Conservation (phyloP, 2,113 vertebrate genomes). For the Anthoscopus minutus region DNA sequence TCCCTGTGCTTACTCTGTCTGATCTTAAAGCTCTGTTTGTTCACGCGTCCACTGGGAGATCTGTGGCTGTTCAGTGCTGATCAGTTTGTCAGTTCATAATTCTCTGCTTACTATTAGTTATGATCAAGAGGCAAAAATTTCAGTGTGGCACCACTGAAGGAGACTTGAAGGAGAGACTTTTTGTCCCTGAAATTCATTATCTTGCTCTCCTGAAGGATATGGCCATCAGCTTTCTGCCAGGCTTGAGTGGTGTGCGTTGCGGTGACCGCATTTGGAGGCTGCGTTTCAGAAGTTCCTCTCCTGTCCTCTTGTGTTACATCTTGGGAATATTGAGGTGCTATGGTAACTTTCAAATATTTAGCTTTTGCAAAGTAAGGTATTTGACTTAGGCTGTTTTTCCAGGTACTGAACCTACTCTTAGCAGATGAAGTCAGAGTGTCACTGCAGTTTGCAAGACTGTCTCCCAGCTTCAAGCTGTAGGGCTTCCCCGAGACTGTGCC, state of each 20-base stretch:
- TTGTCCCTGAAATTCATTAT: neutral
- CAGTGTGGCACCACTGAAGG: neutral
- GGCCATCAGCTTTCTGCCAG: neutral
- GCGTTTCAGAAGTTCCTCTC: slow-evolving; percentile 26
- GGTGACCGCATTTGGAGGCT: neutral
- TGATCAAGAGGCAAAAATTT: neutral
- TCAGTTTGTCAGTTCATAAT: neutral
- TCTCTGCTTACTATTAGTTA: neutral
- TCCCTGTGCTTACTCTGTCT: neutral
- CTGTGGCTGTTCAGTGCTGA: neutral
- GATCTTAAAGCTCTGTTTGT: neutral
- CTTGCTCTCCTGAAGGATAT: neutral
- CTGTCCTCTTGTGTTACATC: slow-evolving; percentile 49
- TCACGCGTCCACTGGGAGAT: neutral
- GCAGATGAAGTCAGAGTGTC: neutral
- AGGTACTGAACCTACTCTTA: slow-evolving; percentile 53
- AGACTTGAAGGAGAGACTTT: neutral
- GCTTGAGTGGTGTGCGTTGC: fast-evolving
- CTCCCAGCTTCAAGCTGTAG: neutral
- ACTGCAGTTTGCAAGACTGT: neutral
- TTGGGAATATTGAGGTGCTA: slow-evolving; percentile 58
- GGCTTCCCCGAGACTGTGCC: neutral
- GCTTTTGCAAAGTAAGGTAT: slow-evolving; percentile 53
- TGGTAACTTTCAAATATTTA: slow-evolving; percentile 67
- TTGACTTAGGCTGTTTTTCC: slow-evolving; percentile 60